Evolutionary conservation across 2,113 vertebrate species (phyloP), one percentile per base, ranked within the genome.

Genomic region (Bos taurus): DNA sequence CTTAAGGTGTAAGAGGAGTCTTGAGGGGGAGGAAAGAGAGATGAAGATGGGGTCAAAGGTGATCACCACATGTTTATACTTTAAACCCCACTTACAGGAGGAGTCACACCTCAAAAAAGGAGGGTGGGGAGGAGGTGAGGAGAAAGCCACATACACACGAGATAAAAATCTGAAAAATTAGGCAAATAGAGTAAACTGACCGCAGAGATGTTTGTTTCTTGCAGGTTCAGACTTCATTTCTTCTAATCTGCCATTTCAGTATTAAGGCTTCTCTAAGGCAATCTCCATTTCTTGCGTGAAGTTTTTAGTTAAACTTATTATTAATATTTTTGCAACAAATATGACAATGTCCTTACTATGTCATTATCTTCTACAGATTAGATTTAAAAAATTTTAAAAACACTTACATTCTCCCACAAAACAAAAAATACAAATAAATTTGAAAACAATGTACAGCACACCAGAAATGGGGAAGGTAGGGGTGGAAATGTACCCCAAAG

Each of bases 31-130:
- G 67, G 50, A 71, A 83, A 80, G 80, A 87, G 71, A 97, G 91
- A 82, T 6, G 40, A 82, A 48, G 90, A 93, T 88, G 80, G 90
- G n/a, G 77, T 50, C 54, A 67, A 80, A 96, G 90, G 85, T 46
- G 54, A 96, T 97, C 57, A 89, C n/a, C 33, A 33, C 83, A 78
- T 85, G 86, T 92, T 95, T 95, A 86, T 91, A 64, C 57, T 94
- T 96, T 85, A 95, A 48, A 88, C 86, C 94, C 62, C 87, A 74
- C 92, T 96, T 81, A 62, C 3, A 83, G 92, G 48, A 90, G 77
- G 28, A 92, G 64, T 5, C 28, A 7, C 23, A 57, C 85, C 74
- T 94, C 81, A 62, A 48, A 85, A 78, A 13, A 16, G 48, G 50
- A 96, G 82, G 84, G 59, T 33, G 26, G 62, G 30, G 30, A 19